phyloP scores from a whole-genome alignment of 2,113 vertebrate genomes.

The Lepus europaeus region DNA sequence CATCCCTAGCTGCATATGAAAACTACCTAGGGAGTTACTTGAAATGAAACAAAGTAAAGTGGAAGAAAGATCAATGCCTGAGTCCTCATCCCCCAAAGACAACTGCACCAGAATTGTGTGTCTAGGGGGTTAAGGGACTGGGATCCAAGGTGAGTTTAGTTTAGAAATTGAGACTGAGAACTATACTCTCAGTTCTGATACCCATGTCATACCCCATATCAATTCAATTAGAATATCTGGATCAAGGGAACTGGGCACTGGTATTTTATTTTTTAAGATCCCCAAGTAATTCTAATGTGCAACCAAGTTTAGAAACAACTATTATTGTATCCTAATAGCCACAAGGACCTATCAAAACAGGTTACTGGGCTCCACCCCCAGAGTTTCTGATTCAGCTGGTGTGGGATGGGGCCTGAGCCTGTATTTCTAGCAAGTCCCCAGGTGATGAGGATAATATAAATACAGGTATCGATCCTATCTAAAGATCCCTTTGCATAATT shows the following conservation, averaged over 20 bases:
- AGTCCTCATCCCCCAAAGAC: not conserved
- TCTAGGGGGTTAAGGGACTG: not conserved
- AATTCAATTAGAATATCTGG: not conserved
- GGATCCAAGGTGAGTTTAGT: slow-evolving; percentile 23
- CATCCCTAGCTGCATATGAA: not conserved
- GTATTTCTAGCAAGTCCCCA: not conserved
- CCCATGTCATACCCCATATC: not conserved
- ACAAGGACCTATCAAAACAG: not conserved
- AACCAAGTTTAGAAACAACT: not conserved
- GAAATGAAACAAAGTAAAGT: slow-evolving; percentile 18
- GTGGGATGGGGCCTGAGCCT: not conserved
- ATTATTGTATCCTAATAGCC: not conserved
- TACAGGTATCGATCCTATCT: not conserved
- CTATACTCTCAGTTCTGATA: not conserved
- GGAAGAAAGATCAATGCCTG: not conserved
- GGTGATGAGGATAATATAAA: not conserved
- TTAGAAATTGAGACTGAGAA: not conserved
- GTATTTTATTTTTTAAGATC: not conserved
- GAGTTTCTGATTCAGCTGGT: not conserved
- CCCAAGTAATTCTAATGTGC: not conserved
- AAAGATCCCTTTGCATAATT: not conserved
- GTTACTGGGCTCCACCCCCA: not conserved
- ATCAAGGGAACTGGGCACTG: not conserved
- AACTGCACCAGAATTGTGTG: not conserved
- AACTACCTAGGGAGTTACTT: not conserved